Conservation (phyloP, 2,888 invertebrate genomes). For the Drosophila putrida region DNA sequence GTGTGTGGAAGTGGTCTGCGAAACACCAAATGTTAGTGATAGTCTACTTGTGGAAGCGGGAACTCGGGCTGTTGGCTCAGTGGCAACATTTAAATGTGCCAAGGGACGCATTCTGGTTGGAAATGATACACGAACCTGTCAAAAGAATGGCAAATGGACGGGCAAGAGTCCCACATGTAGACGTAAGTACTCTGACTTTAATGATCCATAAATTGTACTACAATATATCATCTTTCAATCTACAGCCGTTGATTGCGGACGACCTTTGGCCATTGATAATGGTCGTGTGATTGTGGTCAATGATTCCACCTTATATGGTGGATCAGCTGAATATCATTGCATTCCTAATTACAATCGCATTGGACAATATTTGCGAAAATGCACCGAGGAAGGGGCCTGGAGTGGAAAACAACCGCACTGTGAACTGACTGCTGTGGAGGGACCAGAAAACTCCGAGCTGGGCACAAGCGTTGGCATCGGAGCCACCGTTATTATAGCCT, state of each 20-base stretch:
- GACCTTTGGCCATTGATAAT: conserved; percentile 92
- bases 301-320: conserved; percentile 92
- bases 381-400: conserved; percentile 94
- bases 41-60: conserved; percentile 88
- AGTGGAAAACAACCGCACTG: conserved; percentile 95
- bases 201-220: not conserved
- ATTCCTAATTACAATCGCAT: conserved; percentile 93
- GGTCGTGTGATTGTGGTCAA: conserved; percentile 95
- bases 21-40: conserved; percentile 88
- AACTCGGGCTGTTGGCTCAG: conserved; percentile 91
- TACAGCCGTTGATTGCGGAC: conserved; percentile 93
- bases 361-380: conserved; percentile 93
- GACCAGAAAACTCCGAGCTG: conserved; percentile 90
- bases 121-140: conserved; percentile 91
- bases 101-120: conserved; percentile 92
- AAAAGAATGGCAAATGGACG: conserved; percentile 92
- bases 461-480: conserved; percentile 94
- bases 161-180: conserved; percentile 92
- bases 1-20: conserved; percentile 94
- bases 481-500: conserved; percentile 92
- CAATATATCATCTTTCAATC: not conserved
- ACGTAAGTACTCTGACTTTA: conserved; percentile 87
- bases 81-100: conserved; percentile 93
- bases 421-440: conserved; percentile 89
- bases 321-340: conserved; percentile 95